Base-by-base conservation (phyloP, 2,888 invertebrate species). In the Megastigmus dorsalis region DNA sequence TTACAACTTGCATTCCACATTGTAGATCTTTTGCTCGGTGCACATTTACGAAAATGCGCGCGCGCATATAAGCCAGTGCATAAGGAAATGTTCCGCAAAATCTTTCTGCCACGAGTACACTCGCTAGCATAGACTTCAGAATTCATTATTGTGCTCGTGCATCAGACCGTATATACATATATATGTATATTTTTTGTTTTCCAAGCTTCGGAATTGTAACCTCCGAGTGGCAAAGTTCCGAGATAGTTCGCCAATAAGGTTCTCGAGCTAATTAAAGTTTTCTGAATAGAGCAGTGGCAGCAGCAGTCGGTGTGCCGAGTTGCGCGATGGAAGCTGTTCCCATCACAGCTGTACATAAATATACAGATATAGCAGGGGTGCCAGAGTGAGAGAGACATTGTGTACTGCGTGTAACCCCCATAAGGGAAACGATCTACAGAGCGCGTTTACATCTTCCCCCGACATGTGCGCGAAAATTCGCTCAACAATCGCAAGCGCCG, bases 221-320 rank as follows among this genome's bases (percentile, higher is more conserved):
- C 3, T 43, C 60, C 10, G 26, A 13, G 45, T 18, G 28, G 62
- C 67, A 65, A 79, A 80, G 76, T 83, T 82, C 76, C 74, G 50
- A 59, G 72, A 66, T 60, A 77, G 75, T 80, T 79, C 78, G 81
- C 81, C 82, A 82, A 82, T 82, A 80, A 80, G 75, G 81, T 80
- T 79, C 75, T 67, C 67, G 75, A 81, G 81, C 76, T 84, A 82
- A 84, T 84, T 82, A 82, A 84, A 84, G 80, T 84, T 84, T 82
- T 76, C 81, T 66, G 76, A 80, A 80, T 77, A 66, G 45, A 71
- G 63, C 75, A 18, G 10, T 4, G 15, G 63, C 75, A 18, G 10
- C 10, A 26, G 70, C 75, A 28, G 33, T 33, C 15, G 15, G 26
- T 26, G 2, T n/a, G n/a, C n/a, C 43, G 1, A 36, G n/a, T 50